Evolutionary conservation across 2,888 invertebrate genomes (phyloP), one percentile per base, ranked within the genome.

Genomic region (Platerodrilus igneus): DNA sequence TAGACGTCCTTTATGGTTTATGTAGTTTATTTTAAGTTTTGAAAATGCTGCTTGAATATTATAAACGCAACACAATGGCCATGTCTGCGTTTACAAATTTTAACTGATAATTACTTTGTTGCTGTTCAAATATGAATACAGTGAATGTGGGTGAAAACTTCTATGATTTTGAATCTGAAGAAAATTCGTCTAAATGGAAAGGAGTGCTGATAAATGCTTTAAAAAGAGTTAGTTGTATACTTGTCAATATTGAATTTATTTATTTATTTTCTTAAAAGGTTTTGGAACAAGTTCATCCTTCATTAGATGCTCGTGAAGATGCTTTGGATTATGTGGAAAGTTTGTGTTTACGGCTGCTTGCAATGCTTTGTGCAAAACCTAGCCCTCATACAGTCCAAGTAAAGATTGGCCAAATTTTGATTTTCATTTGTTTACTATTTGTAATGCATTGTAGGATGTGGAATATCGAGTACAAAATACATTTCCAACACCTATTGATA

Each of bases 401-500:
- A 64, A 48, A 44, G 34, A 26, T 4, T 25, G 13, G 3, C 8
- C 9, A 10, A 8, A 20, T 14, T 14, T 11, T 8, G 6, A 28
- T 7, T 16, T 6, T 11, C 27, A 14, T 27, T 14, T n/a, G n/a
- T n/a, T n/a, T n/a, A n/a, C n/a, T n/a, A 7, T 9, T 14, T 17
- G 18, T 11, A 11, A 10, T 15, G 19, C 13, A 5, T 23, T 15
- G 8, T 4, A 86, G 78, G 96, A 96, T 71, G 90, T 96, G 55
- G 94, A 95, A 64, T 92, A 93, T 57, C 77, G 92, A 48, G 92
- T 96, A 19, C 81, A 85, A 50, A 85, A 85, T 54, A 88, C 89
- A 35, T 94, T 95, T 74, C 95, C 95, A n/a, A 86, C 86, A 9
- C 94, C 95, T 3, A 86, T 96, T 53, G 92, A 94, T 70, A 81